phyloP scores from a whole-genome alignment of 1,140 invertebrate species.

The Callitettix versicolor region DNA sequence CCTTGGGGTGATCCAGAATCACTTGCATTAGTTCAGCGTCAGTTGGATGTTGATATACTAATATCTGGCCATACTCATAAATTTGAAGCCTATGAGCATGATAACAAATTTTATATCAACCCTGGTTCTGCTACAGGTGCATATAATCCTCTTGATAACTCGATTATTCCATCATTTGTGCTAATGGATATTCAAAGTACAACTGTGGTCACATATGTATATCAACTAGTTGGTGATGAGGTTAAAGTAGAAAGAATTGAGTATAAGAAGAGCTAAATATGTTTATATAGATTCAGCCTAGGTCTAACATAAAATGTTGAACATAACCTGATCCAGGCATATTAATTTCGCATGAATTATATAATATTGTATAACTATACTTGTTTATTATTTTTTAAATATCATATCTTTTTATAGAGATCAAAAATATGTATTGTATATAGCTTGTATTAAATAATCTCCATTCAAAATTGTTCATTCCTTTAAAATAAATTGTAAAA shows the following conservation, averaged over 20 bases:
- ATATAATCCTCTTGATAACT: conserved; percentile 79
- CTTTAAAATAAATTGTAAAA: no score
- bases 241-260: conserved; percentile 99
- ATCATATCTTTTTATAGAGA: no score
- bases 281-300: no score
- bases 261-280: conserved; percentile 76
- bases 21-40: conserved; percentile 84
- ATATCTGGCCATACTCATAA: conserved; percentile 98
- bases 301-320: no score
- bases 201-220: conserved; percentile 96
- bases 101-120: conserved; percentile 98
- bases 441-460: no score
- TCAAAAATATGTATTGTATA: no score
- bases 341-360: no score
- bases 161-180: conserved; percentile 90
- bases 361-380: no score
- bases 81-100: conserved; percentile 97
- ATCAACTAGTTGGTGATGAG: conserved; percentile 93
- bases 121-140: conserved; percentile 98
- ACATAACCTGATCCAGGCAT: no score
- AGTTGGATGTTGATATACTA: conserved; percentile 96
- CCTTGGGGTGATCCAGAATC: conserved; percentile 95
- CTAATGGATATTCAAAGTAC: conserved; percentile 98
- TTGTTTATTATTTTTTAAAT: no score
- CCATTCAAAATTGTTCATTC: no score